A percentile compares a stretch with the other conserved stretches of the same genome.
Evolutionary conservation across 2,888 invertebrate genomes (phyloP).

Genomic region (Choreutis nemorana): DNA sequence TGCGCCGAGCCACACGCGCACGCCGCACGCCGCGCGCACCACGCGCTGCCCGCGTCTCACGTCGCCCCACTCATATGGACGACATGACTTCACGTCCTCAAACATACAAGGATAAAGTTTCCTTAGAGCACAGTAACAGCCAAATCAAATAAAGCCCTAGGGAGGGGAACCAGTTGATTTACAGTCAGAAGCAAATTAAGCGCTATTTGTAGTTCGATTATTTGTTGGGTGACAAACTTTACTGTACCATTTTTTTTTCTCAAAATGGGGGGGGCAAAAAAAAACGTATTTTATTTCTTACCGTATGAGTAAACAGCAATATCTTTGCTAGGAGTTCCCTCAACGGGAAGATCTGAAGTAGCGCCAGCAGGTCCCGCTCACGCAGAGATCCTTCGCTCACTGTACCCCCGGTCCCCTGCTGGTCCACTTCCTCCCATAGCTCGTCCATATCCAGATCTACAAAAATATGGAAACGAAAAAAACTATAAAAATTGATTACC

Average conservation of each 20-base stretch:
- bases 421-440: constrained; percentile 46
- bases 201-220: too few relatives aligned
- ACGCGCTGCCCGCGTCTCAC: too few relatives aligned
- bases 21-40: constrained; percentile 14
- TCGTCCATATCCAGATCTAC: constrained; percentile 33
- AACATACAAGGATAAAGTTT: too few relatives aligned
- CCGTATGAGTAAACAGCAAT: constrained; percentile 28
- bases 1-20: constrained; percentile 15
- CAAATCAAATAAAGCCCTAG: too few relatives aligned
- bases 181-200: not conserved
- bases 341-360: constrained; percentile 32
- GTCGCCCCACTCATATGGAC: constrained; percentile 30
- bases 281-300: constrained; percentile 19
- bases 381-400: constrained; percentile 40
- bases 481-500: too few relatives aligned
- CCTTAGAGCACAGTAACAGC: too few relatives aligned
- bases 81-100: constrained; percentile 33
- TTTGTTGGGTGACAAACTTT: too few relatives aligned
- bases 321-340: constrained; percentile 30
- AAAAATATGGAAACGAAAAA: too few relatives aligned
- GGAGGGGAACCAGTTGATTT: too few relatives aligned
- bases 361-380: constrained; percentile 37
- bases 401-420: constrained; percentile 31
- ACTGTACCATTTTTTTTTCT: too few relatives aligned
- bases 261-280: too few relatives aligned